Percentiles rank a stretch among this genome's conserved stretches.
Conservation (phyloP, 2,797 vertebrate species). For the Macropus fuliginosus region DNA sequence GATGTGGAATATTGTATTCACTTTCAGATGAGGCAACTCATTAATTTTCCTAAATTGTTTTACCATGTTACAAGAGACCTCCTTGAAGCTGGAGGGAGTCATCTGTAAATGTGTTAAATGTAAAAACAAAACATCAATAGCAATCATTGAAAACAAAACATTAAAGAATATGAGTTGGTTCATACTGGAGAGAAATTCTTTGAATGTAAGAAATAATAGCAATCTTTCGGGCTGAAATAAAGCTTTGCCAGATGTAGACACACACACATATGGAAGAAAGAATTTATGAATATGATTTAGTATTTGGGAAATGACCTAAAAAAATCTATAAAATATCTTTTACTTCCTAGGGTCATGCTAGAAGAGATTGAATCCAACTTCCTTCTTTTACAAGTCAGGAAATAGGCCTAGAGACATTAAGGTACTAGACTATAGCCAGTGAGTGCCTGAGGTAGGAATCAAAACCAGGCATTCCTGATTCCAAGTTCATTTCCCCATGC, state of each 20-base stretch:
- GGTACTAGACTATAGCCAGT: neutral
- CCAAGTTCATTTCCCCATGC: neutral
- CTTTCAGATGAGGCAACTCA: neutral
- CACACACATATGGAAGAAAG: neutral
- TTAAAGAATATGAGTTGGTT: neutral
- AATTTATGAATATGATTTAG: neutral
- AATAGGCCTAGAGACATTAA: neutral
- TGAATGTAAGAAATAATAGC: neutral
- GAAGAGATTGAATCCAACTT: neutral
- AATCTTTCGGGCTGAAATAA: neutral
- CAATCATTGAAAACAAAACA: neutral
- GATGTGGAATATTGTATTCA: neutral
- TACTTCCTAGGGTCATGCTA: neutral
- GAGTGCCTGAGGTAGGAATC: neutral
- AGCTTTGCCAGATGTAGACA: neutral
- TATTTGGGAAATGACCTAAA: neutral
- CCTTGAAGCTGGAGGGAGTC: neutral
- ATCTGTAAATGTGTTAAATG: neutral
- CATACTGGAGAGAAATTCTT: neutral
- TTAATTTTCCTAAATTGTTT: slow-evolving; percentile 2
- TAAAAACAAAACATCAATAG: neutral
- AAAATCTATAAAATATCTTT: neutral
- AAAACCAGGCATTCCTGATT: neutral
- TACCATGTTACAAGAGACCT: neutral
- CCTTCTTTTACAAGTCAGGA: neutral